A percentile compares a stretch with the other conserved stretches of the same genome.
These are phyloP conservation scores for Tinamus major DNA, from an alignment of 2,797 vertebrate genomes.

Conservation along the genomic window DNA sequence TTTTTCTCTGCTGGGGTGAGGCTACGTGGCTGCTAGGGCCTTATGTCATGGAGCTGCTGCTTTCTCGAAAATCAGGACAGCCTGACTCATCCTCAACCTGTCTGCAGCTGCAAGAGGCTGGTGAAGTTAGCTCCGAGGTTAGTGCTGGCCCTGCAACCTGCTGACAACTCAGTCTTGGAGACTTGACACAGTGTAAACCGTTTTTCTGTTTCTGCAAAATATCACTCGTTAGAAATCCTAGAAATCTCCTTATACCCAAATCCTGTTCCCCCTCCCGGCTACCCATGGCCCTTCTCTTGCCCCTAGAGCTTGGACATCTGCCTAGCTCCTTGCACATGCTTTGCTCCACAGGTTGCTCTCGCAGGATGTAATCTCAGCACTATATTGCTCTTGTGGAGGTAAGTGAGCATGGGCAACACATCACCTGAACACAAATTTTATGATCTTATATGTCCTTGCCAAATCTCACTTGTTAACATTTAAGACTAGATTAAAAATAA, in stretches of 20 bases:
- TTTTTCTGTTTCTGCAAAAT: not conserved
- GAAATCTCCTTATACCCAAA: not conserved
- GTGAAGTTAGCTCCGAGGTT: not conserved
- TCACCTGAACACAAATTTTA: accelerated
- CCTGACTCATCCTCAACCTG: not conserved
- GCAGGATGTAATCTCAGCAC: not conserved
- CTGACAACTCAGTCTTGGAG: not conserved
- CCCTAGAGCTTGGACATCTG: not conserved
- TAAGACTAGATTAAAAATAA: accelerated
- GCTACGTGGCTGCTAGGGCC: accelerated
- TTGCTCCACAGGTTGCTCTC: not conserved
- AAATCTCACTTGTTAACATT: not conserved
- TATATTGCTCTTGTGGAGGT: not conserved
- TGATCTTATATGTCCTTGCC: not conserved
- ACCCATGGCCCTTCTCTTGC: not conserved
- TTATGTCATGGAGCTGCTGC: accelerated
- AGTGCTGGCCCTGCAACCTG: not conserved
- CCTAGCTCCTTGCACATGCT: not conserved
- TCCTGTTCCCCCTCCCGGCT: not conserved
- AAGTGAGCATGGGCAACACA: not conserved
- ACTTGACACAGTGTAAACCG: accelerated
- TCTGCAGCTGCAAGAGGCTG: not conserved
- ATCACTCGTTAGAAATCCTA: not conserved
- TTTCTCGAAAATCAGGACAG: not conserved
- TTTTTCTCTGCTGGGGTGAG: not conserved